Percentiles rank a stretch among this genome's conserved stretches.
Conservation (phyloP, 2,113 vertebrate genomes). For the Daboia siamensis region DNA sequence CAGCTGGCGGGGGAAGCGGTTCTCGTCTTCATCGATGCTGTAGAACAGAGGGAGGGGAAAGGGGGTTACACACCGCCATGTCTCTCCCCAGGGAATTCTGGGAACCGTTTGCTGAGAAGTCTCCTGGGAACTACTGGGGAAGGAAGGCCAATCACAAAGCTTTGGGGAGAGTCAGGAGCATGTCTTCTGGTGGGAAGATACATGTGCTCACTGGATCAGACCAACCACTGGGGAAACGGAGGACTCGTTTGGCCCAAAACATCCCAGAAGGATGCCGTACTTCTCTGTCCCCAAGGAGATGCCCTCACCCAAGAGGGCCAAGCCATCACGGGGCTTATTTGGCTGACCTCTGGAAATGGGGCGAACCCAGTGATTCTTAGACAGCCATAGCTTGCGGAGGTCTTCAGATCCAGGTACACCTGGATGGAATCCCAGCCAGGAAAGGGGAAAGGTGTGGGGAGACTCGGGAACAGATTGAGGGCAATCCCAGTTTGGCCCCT, state of each 20-base stretch:
- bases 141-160: not conserved
- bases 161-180: not conserved
- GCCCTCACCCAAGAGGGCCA: not conserved
- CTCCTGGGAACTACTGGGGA: not conserved
- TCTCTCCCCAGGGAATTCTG: not conserved
- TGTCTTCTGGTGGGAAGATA: not conserved
- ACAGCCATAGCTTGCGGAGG: not conserved
- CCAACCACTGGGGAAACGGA: not conserved
- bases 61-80: not conserved
- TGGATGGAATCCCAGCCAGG: not conserved
- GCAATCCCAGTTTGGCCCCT: not conserved
- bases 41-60: accelerated
- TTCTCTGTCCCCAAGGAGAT: not conserved
- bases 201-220: not conserved
- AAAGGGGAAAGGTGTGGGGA: not conserved
- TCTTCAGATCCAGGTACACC: not conserved
- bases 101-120: not conserved
- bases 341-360: not conserved
- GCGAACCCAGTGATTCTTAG: not conserved
- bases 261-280: not conserved
- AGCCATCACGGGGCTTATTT: not conserved
- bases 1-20: constrained; percentile 70
- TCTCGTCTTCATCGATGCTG: constrained; percentile 64
- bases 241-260: not conserved
- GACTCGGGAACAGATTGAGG: not conserved